Evolutionary conservation across 2,888 invertebrate species (phyloP).

Genomic region (Drosophila niveifrons): DNA sequence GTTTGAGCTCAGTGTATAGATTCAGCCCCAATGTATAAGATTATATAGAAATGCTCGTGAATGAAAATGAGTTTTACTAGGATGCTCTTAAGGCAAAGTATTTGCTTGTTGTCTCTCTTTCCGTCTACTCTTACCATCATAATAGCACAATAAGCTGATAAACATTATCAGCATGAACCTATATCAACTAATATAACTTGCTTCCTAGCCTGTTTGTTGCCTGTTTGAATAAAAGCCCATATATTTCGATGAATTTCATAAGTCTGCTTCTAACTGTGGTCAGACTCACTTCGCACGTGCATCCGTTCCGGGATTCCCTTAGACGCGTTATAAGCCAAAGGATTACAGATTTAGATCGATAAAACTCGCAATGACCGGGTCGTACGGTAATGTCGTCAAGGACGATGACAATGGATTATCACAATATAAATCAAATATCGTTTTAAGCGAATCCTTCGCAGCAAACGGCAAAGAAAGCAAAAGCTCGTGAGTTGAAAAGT

Average conservation of each 20-base stretch:
- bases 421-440: slow-evolving; percentile 64
- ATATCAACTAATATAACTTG: slow-evolving; percentile 39
- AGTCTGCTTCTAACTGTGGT: slow-evolving; percentile 38
- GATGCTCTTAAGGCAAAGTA: slow-evolving; percentile 1
- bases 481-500: slow-evolving; percentile 60
- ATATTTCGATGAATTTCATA: slow-evolving; percentile 33
- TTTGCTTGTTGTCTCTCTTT: background rate
- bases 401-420: slow-evolving; percentile 57
- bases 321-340: background rate
- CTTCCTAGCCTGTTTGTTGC: slow-evolving; percentile 3
- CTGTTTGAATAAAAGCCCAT: slow-evolving; percentile 47
- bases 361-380: slow-evolving; percentile 51
- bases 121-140: slow-evolving; percentile 34
- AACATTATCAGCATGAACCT: slow-evolving; percentile 47
- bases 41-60: background rate
- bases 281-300: slow-evolving; percentile 19
- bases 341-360: background rate
- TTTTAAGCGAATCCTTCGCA: slow-evolving; percentile 56
- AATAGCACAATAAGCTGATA: slow-evolving; percentile 55
- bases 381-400: slow-evolving; percentile 65
- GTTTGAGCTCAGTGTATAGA: background rate
- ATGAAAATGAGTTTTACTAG: background rate
- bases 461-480: slow-evolving; percentile 53
- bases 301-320: background rate
- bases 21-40: background rate